These are phyloP conservation scores for Apoderus coryli DNA, from an alignment of 2,888 invertebrate species.

Conservation along the genomic window DNA sequence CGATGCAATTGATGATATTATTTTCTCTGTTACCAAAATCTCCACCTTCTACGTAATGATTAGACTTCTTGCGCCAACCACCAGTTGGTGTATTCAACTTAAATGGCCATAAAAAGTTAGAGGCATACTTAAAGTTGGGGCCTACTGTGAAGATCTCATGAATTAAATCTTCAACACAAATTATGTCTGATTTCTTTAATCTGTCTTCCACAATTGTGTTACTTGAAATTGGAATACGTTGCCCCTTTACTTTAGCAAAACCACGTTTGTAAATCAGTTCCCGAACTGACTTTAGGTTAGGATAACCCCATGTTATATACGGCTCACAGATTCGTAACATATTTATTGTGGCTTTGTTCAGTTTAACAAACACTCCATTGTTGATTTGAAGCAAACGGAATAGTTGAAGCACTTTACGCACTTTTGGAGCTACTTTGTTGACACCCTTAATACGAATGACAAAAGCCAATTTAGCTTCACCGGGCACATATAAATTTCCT, in stretches of 20 bases:
- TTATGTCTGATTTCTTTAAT: conserved; percentile 65
- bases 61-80: conserved; percentile 99
- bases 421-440: conserved; percentile 70
- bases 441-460: conserved; percentile 96
- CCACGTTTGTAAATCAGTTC: conserved; percentile 98
- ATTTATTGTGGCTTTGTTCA: conserved; percentile 97
- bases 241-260: conserved; percentile 82
- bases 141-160: conserved; percentile 89
- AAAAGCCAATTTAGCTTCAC: conserved; percentile 91
- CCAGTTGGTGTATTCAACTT: conserved; percentile 97
- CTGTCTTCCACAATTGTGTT: conserved; percentile 87
- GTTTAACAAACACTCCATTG: conserved; percentile 93
- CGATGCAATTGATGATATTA: conserved; percentile 92
- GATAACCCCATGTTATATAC: conserved; percentile 97
- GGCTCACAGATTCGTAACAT: conserved; percentile 99
- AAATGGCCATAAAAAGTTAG: conserved; percentile 99
- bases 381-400: conserved; percentile 98
- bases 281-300: conserved; percentile 91
- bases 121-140: conserved; percentile 74
- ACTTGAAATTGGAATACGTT: conserved; percentile 84
- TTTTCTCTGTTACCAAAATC: conserved; percentile 99
- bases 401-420: conserved; percentile 90
- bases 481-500: conserved; percentile 95
- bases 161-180: conserved; percentile 97
- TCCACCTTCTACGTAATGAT: conserved; percentile 98